Conservation (phyloP, 37 sponge, comb jelly and placozoan genomes). For the Ianthella basta region DNA sequence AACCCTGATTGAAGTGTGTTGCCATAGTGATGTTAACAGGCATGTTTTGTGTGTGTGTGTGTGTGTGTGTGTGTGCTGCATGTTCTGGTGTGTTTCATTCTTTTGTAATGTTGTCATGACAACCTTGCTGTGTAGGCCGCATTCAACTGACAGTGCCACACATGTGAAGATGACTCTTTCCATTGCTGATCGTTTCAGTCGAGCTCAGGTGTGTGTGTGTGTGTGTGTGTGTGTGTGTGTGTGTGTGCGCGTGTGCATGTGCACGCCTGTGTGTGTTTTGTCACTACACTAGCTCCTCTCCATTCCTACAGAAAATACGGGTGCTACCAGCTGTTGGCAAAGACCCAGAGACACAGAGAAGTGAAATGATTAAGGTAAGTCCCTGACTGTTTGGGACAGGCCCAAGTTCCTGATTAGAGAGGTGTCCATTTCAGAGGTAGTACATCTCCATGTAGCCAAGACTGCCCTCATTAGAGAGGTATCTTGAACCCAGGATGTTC, state of each 20-base stretch:
- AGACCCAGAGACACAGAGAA: slow-evolving; percentile 86
- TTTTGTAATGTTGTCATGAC: too few relatives aligned
- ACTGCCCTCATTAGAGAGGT: too few relatives aligned
- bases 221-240: background rate
- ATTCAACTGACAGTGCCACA: slow-evolving; percentile 96
- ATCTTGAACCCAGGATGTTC: too few relatives aligned
- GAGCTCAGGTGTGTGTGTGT: slow-evolving; percentile 65
- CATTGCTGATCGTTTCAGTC: slow-evolving; percentile 93
- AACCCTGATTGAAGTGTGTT: background rate
- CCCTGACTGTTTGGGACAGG: too few relatives aligned
- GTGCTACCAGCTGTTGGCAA: slow-evolving; percentile 91
- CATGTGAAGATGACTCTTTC: slow-evolving; percentile 96
- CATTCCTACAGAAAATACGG: slow-evolving; percentile 76
- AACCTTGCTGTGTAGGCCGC: slow-evolving; percentile 60
- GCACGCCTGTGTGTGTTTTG: background rate
- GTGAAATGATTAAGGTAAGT: slow-evolving; percentile 80
- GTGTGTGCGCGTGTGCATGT: slow-evolving; percentile 7
- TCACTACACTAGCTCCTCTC: too few relatives aligned
- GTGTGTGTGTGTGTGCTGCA: too few relatives aligned
- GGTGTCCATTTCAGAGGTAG: too few relatives aligned
- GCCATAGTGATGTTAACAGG: background rate
- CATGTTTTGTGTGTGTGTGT: too few relatives aligned
- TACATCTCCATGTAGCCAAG: too few relatives aligned
- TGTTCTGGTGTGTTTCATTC: too few relatives aligned
- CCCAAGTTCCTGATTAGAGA: too few relatives aligned